These are phyloP conservation scores for Papilio aristodemus DNA, from an alignment of 1,140 invertebrate genomes.

Conservation along the genomic window DNA sequence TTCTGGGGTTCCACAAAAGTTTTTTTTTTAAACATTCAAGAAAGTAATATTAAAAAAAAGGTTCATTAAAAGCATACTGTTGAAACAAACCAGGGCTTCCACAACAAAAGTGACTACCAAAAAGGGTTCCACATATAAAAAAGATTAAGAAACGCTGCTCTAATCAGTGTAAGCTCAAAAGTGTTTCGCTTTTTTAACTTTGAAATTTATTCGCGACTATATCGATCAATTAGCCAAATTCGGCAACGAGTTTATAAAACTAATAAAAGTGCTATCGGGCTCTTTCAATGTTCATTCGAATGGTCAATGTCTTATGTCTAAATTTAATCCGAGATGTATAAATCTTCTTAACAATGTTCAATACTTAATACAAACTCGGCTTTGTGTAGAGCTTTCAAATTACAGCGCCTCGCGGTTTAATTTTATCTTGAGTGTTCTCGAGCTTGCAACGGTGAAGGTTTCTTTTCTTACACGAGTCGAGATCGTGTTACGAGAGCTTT, in stretches of 20 bases:
- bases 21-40: too few species aligned
- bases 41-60: too few species aligned
- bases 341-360: not conserved
- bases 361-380: not conserved
- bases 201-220: too few species aligned
- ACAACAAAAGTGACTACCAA: too few species aligned
- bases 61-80: too few species aligned
- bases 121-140: too few species aligned
- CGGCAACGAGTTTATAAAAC: not conserved
- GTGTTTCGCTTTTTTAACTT: too few species aligned
- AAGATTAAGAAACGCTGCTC: too few species aligned
- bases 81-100: too few species aligned
- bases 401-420: conserved; percentile 15
- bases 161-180: too few species aligned
- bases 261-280: not conserved
- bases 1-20: too few species aligned
- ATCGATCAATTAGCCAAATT: not conserved
- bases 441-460: conserved; percentile 23
- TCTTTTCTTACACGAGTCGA: not conserved
- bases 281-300: not conserved
- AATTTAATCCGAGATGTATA: conserved; percentile 10
- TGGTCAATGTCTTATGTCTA: not conserved
- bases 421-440: conserved; percentile 29
- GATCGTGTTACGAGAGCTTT: conserved; percentile 23
- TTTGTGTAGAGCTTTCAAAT: conserved; percentile 6